A percentile compares a stretch with the other conserved stretches of the same genome.
These are phyloP conservation scores for Thamnophis elegans DNA, from an alignment of 2,797 vertebrate genomes.

Conservation along the genomic window DNA sequence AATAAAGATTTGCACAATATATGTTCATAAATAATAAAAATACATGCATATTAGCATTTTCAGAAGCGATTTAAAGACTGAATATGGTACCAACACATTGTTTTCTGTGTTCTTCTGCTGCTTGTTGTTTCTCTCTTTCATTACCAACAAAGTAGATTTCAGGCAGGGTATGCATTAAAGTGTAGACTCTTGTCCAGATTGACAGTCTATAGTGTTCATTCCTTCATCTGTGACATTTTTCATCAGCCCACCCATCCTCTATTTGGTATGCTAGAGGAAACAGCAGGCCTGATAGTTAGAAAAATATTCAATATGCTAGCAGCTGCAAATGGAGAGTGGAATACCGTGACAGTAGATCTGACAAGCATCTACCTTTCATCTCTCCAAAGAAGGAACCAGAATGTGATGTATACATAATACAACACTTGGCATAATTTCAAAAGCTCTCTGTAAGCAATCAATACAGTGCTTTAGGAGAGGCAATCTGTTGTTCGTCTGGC, in stretches of 20 bases:
- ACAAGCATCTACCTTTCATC: neutral
- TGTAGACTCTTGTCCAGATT: constrained; percentile 12
- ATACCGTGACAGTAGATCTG: constrained; percentile 10
- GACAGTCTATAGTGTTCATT: constrained; percentile 20
- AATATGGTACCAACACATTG: neutral
- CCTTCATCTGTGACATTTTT: constrained; percentile 40
- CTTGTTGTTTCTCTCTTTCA: constrained; percentile 43
- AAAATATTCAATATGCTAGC: neutral
- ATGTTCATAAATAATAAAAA: constrained; percentile 1
- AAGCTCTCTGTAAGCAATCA: neutral
- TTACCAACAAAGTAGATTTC: constrained; percentile 39
- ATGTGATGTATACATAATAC: neutral
- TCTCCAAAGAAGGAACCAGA: neutral
- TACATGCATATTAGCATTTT: constrained; percentile 36
- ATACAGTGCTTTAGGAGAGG: neutral
- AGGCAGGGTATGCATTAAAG: constrained; percentile 34
- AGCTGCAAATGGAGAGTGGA: constrained; percentile 19
- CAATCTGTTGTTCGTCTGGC: neutral
- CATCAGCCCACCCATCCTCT: constrained; percentile 35
- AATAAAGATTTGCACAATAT: constrained; percentile 47
- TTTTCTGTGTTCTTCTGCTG: constrained; percentile 26
- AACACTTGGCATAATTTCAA: neutral
- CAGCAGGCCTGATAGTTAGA: constrained; percentile 20
- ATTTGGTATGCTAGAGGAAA: constrained; percentile 27
- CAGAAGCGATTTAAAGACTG: constrained; percentile 42